Evolutionary conservation across 2,888 invertebrate species (phyloP).

Genomic region (Erannis defoliaria): DNA sequence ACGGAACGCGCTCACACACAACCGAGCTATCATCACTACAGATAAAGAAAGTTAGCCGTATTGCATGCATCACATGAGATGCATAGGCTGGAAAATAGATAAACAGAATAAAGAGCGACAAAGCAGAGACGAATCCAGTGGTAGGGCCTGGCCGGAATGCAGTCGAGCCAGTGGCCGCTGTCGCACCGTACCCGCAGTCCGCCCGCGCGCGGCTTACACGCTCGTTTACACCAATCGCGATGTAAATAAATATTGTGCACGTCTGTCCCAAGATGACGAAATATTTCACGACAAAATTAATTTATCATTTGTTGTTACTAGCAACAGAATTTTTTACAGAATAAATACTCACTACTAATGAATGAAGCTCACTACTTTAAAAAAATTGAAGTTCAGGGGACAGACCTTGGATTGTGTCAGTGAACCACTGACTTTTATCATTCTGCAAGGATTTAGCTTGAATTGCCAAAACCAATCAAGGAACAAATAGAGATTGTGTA

Average conservation of each 20-base stretch:
- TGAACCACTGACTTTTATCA: no score
- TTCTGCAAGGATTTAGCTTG: no score
- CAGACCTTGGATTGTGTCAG: no score
- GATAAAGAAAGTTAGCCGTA: no score
- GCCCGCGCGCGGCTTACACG: slow-evolving; percentile 1
- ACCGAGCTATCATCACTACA: no score
- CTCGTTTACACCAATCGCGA: not conserved
- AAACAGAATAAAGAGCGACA: not conserved
- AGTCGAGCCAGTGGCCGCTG: slow-evolving; percentile 45
- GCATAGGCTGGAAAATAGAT: no score
- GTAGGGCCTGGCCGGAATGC: slow-evolving; percentile 50
- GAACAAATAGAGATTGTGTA: not conserved
- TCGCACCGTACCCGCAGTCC: slow-evolving; percentile 38
- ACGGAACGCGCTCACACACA: no score
- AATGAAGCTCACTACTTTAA: no score
- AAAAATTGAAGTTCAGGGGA: no score
- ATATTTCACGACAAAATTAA: not conserved
- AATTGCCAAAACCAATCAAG: no score
- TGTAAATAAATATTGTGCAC: slow-evolving; percentile 10
- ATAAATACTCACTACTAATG: not conserved
- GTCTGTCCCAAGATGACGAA: not conserved
- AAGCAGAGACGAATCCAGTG: not conserved
- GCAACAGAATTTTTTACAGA: not conserved
- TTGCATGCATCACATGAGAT: no score
- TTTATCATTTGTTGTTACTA: not conserved